Percentiles rank a stretch among this genome's conserved stretches.
These are phyloP conservation scores for Psophia crepitans DNA, from an alignment of 2,113 vertebrate genomes.

Conservation along the genomic window DNA sequence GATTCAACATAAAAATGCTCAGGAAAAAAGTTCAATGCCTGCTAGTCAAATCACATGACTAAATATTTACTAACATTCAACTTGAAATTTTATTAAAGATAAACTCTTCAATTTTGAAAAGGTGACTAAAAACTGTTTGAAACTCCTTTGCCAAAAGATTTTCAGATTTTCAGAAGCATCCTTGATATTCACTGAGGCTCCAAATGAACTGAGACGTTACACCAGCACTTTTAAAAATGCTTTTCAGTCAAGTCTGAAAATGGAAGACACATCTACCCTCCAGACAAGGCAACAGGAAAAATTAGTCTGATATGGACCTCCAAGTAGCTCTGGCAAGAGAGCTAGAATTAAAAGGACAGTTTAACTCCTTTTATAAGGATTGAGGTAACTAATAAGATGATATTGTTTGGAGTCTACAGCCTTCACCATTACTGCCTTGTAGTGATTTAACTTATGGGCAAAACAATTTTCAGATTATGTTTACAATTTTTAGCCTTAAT, in stretches of 20 bases:
- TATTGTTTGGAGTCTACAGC: neutral
- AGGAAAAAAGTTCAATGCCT: neutral
- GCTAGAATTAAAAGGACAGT: neutral
- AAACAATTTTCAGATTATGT: neutral
- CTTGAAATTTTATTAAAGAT: neutral
- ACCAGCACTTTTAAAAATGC: neutral
- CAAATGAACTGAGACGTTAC: too few relatives aligned
- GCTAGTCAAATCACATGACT: neutral
- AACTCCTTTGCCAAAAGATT: neutral
- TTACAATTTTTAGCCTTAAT: neutral
- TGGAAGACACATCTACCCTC: neutral
- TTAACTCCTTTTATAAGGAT: neutral
- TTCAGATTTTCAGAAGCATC: neutral
- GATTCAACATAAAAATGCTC: neutral
- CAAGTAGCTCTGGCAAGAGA: neutral
- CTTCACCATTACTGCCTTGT: neutral
- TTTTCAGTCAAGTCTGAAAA: neutral
- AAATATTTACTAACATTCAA: neutral
- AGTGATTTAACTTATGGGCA: neutral
- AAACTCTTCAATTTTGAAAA: neutral
- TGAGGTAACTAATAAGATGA: neutral
- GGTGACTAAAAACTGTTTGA: neutral
- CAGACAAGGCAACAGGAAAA: neutral
- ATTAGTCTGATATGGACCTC: neutral
- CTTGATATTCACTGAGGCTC: neutral